These are phyloP conservation scores for Anguilla rostrata DNA, from an alignment of 2,113 vertebrate genomes.

Conservation along the genomic window DNA sequence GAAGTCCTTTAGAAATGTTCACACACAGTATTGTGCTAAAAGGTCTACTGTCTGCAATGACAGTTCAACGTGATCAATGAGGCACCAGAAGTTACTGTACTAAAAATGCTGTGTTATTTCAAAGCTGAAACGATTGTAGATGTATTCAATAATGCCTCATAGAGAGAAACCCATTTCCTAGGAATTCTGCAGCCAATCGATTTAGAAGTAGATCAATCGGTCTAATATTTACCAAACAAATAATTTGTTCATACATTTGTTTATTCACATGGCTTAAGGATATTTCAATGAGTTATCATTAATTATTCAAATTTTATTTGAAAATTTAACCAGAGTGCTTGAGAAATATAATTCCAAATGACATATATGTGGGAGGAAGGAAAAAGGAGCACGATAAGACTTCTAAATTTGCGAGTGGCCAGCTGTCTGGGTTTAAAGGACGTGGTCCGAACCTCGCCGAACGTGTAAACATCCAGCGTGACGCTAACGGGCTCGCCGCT, in stretches of 20 bases:
- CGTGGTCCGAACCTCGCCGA: neutral
- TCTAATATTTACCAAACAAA: neutral
- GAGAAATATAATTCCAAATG: neutral
- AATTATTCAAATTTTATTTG: neutral
- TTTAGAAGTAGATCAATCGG: neutral
- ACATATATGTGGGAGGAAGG: neutral
- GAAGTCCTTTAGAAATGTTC: neutral
- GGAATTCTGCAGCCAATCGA: neutral
- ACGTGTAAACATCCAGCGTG: constrained; percentile 13
- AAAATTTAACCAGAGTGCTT: neutral
- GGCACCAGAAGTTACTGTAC: neutral
- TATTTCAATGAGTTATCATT: too few species aligned
- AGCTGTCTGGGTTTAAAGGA: neutral
- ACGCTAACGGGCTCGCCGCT: constrained; percentile 29
- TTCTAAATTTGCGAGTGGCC: neutral
- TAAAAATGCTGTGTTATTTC: neutral
- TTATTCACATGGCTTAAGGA: too few species aligned
- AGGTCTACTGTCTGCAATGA: neutral
- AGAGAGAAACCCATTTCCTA: neutral
- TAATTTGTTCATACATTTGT: too few species aligned
- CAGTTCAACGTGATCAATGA: neutral
- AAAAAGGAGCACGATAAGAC: too few species aligned
- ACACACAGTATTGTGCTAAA: neutral
- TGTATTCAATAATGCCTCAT: neutral
- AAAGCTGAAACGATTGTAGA: neutral